phyloP scores from a whole-genome alignment of 2,888 invertebrate species.

The Bursaphelenchus okinawaensis region DNA sequence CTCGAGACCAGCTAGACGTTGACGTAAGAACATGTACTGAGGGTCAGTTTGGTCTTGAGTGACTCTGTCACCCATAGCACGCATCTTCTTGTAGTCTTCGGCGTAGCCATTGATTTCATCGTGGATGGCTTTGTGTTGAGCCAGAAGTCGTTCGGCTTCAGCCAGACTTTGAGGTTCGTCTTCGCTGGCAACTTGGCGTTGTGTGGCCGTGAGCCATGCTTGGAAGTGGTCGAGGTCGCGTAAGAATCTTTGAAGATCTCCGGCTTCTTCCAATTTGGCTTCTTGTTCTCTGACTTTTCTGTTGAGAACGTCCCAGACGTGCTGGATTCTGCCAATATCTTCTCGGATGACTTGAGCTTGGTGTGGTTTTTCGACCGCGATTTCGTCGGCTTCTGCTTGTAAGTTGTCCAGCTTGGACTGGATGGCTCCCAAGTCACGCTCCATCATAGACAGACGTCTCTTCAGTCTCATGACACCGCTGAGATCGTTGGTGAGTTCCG shows the following conservation, averaged over 20 bases:
- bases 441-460: constrained; percentile 80
- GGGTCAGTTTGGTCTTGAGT: constrained; percentile 88
- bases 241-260: constrained; percentile 92
- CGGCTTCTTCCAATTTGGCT: constrained; percentile 94
- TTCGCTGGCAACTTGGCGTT: constrained; percentile 96
- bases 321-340: constrained; percentile 80
- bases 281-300: constrained; percentile 95
- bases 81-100: constrained; percentile 88
- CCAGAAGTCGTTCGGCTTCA: constrained; percentile 91
- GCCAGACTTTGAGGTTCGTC: constrained; percentile 85
- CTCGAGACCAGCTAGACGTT: constrained; percentile 87
- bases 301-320: constrained; percentile 86
- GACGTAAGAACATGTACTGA: constrained; percentile 99
- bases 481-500: constrained; percentile 95
- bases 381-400: constrained; percentile 83
- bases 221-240: constrained; percentile 99
- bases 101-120: constrained; percentile 99
- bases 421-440: constrained; percentile 94
- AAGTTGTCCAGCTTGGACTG: constrained; percentile 84
- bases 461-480: constrained; percentile 85
- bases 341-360: constrained; percentile 78
- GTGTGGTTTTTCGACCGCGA: constrained; percentile 88
- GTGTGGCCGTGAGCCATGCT: constrained; percentile 94
- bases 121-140: constrained; percentile 93
- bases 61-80: constrained; percentile 94